phyloP scores from a whole-genome alignment of 1,140 invertebrate species.

The Dinoponera quadriceps region DNA sequence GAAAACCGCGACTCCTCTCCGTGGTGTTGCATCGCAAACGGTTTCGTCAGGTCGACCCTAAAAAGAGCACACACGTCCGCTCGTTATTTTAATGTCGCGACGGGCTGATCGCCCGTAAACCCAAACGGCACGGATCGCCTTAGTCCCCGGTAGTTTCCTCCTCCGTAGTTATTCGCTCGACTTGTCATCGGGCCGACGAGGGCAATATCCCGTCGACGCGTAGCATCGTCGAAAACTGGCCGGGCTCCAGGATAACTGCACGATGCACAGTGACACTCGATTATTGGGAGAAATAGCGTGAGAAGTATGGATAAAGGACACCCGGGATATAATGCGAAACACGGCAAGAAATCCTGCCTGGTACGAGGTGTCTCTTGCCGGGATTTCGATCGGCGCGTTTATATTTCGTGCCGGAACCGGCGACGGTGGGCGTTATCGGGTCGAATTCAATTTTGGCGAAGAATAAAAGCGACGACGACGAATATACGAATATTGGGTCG shows the following conservation, averaged over 20 bases:
- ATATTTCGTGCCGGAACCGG: slow-evolving; percentile 24
- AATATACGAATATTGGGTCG: slow-evolving; percentile 50
- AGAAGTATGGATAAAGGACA: slow-evolving; percentile 53
- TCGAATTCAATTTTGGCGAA: slow-evolving; percentile 53
- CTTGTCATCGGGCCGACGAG: slow-evolving; percentile 56
- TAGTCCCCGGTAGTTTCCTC: neutral
- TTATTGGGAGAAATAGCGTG: slow-evolving; percentile 60
- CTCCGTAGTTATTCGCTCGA: slow-evolving; percentile 57
- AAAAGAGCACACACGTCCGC: neutral
- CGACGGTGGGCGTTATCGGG: slow-evolving; percentile 49
- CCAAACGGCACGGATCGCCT: slow-evolving; percentile 3
- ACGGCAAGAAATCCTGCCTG: slow-evolving; percentile 47
- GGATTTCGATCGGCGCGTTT: slow-evolving; percentile 53
- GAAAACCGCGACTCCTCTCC: too few relatives aligned
- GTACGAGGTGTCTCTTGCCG: slow-evolving; percentile 53
- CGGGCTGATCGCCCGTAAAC: neutral
- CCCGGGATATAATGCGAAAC: slow-evolving; percentile 21
- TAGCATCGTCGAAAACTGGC: slow-evolving; percentile 36
- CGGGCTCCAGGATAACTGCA: slow-evolving; percentile 44
- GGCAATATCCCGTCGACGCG: slow-evolving; percentile 37
- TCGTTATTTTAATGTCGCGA: neutral
- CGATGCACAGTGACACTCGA: slow-evolving; percentile 61
- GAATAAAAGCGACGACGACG: slow-evolving; percentile 42
- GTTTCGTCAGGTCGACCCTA: neutral
- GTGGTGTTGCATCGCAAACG: neutral